phyloP scores from a whole-genome alignment of 2,888 invertebrate species.

The Xestia rhomboidea region DNA sequence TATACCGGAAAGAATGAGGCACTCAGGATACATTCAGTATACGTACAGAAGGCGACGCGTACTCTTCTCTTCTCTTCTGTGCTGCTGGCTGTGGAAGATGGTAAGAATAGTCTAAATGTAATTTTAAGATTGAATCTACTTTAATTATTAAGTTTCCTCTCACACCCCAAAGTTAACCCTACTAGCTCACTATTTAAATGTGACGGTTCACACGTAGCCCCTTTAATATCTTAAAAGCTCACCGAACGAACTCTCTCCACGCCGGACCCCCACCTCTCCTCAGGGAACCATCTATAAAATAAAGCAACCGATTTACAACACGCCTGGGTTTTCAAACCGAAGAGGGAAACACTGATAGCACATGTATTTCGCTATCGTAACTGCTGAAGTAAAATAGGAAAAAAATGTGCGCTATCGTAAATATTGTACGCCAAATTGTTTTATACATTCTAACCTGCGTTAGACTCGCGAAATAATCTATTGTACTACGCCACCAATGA shows the following conservation, averaged over 20 bases:
- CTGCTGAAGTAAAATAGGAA: conserved; percentile 71
- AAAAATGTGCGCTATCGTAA: conserved; percentile 78
- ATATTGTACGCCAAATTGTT: conserved; percentile 77
- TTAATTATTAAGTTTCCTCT: conserved; percentile 50
- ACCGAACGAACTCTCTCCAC: conserved; percentile 78
- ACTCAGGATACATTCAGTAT: conserved; percentile 99
- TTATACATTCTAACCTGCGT: conserved; percentile 51
- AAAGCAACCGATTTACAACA: conserved; percentile 90
- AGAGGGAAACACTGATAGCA: conserved; percentile 87
- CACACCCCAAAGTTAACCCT: conserved; percentile 59
- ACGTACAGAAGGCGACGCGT: conserved; percentile 98
- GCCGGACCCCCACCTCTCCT: conserved; percentile 77
- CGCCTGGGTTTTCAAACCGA: conserved; percentile 84
- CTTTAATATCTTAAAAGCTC: conserved; percentile 87
- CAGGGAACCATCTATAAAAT: conserved; percentile 88
- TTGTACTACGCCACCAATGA: conserved; percentile 86
- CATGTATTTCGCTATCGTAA: conserved; percentile 81
- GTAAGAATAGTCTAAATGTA: conserved; percentile 49
- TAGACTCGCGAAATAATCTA: conserved; percentile 77
- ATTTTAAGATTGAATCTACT: conserved; percentile 38
- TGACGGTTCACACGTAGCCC: conserved; percentile 77
- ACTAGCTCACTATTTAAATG: conserved; percentile 75
- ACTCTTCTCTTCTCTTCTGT: conserved; percentile 83
- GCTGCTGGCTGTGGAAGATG: conserved; percentile 65
- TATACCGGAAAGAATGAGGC: conserved; percentile 99